A percentile compares a stretch with the other conserved stretches of the same genome.
Conservation (phyloP, 2,888 invertebrate genomes). For the Alviniconcha strummeri region DNA sequence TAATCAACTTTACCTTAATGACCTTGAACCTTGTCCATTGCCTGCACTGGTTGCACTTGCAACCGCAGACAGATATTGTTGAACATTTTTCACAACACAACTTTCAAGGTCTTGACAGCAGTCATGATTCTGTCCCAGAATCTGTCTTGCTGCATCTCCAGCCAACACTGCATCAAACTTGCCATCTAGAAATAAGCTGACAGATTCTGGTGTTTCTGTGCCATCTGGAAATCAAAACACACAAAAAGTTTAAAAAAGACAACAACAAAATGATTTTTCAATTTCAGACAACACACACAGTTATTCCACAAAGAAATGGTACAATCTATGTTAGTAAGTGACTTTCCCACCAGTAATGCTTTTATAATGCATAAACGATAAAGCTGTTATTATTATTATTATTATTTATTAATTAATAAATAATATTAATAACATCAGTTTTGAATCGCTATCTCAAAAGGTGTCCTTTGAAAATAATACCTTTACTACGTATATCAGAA, state of each 20-base stretch:
- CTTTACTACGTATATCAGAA: too few relatives aligned
- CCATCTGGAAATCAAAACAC: constrained; percentile 18
- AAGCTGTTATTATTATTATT: too few relatives aligned
- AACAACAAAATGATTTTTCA: too few relatives aligned
- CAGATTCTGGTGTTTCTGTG: constrained; percentile 19
- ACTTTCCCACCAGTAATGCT: too few relatives aligned
- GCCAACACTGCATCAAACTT: constrained; percentile 41
- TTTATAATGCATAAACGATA: too few relatives aligned
- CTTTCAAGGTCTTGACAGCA: constrained; percentile 17
- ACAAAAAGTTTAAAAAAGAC: neutral
- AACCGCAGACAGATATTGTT: constrained; percentile 31
- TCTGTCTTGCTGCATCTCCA: constrained; percentile 30
- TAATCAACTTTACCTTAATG: neutral
- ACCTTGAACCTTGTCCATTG: constrained; percentile 15
- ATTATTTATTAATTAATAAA: too few relatives aligned
- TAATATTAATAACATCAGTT: too few relatives aligned
- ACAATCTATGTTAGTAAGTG: too few relatives aligned
- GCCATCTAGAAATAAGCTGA: constrained; percentile 36
- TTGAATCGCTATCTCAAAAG: too few relatives aligned
- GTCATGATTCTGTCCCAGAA: constrained; percentile 34
- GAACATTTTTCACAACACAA: constrained; percentile 40
- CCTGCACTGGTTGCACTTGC: neutral
- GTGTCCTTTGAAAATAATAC: too few relatives aligned
- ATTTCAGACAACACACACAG: too few relatives aligned
- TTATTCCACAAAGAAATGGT: too few relatives aligned